Evolutionary conservation across 2,797 vertebrate genomes (phyloP), one percentile per base, ranked within the genome.

Genomic region (Tokudaia muenninki): DNA sequence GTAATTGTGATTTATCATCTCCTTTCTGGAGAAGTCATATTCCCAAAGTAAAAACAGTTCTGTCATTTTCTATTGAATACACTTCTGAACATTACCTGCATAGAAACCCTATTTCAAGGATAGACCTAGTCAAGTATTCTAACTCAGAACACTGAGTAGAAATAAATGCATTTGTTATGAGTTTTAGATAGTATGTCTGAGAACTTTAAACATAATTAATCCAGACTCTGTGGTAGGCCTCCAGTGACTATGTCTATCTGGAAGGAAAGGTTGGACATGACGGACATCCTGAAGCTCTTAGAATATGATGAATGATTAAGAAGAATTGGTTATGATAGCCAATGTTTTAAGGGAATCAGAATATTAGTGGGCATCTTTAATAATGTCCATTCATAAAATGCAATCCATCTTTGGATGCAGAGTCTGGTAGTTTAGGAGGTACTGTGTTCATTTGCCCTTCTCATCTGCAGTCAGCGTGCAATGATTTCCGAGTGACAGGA

Each of bases 1-100:
- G 8, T 91, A 97, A 98, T 97, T 97, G 94, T 97, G 96, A 98
- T 98, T 97, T 98, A 97, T 97, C 79, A 93, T 41, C 41, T n/a
- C 83, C 96, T 98, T 98, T 82, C 70, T 95, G 87, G 91, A 97
- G 87, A 97, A 98, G 97, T 95, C 0, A 92, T 57, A 95, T 95
- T 70, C 61, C 61, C 12, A 93, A 92, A 96, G 65, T 87, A 82
- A 89, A 84, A 90, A 92, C 97, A 55, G 13, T 77, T 89, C 78
- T 96, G 44, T 29, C 59, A 91, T 94, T 96, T 98, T 97, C 52
- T 96, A 47, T 93, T 92, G 83, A 88, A 3, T 94, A 86, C 63
- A 93, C 84, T 75, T 26, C 6, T 97, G 6, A 41, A 50, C n/a
- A 57, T 91, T 94, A 94, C 22, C 21, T 92, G 37, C 96, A 90